phyloP scores from a whole-genome alignment of 2,888 invertebrate genomes.

The Caenorhabditis afra region DNA sequence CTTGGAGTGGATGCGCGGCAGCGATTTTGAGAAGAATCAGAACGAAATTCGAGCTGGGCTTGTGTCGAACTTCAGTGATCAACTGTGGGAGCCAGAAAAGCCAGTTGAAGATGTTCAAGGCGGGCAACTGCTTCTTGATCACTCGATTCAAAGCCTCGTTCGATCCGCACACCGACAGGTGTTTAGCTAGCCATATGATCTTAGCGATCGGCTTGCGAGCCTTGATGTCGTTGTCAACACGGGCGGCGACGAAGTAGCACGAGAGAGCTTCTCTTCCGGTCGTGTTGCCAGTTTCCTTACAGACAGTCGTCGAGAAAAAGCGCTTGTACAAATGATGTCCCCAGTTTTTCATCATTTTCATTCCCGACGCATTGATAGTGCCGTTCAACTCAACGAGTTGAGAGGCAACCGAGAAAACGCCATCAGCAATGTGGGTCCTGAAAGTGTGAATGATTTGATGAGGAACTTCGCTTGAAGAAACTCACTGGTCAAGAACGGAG shows the following conservation, averaged over 20 bases:
- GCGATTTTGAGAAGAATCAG: slow-evolving; percentile 53
- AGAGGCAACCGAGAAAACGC: slow-evolving; percentile 53
- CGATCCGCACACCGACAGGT: slow-evolving; percentile 51
- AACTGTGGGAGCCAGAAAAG: slow-evolving; percentile 74
- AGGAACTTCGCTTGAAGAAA: background rate
- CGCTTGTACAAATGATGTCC: slow-evolving; percentile 61
- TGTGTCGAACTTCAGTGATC: slow-evolving; percentile 52
- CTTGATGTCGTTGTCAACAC: slow-evolving; percentile 67
- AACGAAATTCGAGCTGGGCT: slow-evolving; percentile 40
- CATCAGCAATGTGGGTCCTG: slow-evolving; percentile 52
- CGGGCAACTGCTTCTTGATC: slow-evolving; percentile 61
- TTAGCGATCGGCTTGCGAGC: slow-evolving; percentile 71
- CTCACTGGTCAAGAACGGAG: slow-evolving; percentile 56
- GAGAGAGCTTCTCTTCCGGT: slow-evolving; percentile 63
- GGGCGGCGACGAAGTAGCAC: slow-evolving; percentile 72
- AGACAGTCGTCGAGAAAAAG: slow-evolving; percentile 46
- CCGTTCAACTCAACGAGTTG: slow-evolving; percentile 52
- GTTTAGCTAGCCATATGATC: slow-evolving; percentile 63
- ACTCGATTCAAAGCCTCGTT: slow-evolving; percentile 62
- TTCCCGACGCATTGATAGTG: background rate
- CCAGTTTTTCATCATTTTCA: slow-evolving; percentile 63
- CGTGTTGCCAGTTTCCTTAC: slow-evolving; percentile 34
- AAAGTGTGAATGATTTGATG: slow-evolving; percentile 1
- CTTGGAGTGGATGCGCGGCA: slow-evolving; percentile 62
- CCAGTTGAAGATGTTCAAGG: slow-evolving; percentile 75